A percentile compares a stretch with the other conserved stretches of the same genome.
Conservation (phyloP, 2,888 invertebrate genomes). For the Rhopalosiphum nymphaeae region DNA sequence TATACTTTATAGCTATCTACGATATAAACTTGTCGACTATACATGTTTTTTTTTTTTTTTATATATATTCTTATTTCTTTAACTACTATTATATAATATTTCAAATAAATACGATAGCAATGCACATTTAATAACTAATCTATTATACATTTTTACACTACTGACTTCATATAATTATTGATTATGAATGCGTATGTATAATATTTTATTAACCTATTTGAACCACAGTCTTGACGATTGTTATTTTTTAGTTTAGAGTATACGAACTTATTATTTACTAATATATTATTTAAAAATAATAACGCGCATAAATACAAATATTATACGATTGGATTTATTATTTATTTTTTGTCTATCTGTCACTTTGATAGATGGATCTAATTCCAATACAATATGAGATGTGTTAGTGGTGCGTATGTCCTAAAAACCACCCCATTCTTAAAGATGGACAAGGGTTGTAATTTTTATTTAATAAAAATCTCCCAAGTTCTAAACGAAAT, state of each 20-base stretch:
- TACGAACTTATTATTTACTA: neutral
- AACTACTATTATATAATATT: neutral
- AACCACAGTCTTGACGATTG: neutral
- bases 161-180: neutral
- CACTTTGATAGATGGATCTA: neutral
- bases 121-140: neutral
- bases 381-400: neutral
- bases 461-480: slow-evolving; percentile 1
- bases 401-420: neutral
- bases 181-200: neutral
- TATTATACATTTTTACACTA: neutral
- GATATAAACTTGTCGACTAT: neutral
- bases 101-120: neutral
- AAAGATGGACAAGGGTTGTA: neutral
- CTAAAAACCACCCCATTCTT: neutral
- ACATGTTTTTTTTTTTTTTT: neutral
- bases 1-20: neutral
- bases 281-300: neutral
- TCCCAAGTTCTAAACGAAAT: neutral
- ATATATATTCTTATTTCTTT: neutral
- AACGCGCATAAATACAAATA: neutral
- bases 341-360: neutral
- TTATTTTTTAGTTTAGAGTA: neutral
- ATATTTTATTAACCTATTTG: neutral
- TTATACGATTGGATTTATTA: neutral